Conservation (phyloP, 2,888 invertebrate genomes). For the Allophyes oxyacanthae region DNA sequence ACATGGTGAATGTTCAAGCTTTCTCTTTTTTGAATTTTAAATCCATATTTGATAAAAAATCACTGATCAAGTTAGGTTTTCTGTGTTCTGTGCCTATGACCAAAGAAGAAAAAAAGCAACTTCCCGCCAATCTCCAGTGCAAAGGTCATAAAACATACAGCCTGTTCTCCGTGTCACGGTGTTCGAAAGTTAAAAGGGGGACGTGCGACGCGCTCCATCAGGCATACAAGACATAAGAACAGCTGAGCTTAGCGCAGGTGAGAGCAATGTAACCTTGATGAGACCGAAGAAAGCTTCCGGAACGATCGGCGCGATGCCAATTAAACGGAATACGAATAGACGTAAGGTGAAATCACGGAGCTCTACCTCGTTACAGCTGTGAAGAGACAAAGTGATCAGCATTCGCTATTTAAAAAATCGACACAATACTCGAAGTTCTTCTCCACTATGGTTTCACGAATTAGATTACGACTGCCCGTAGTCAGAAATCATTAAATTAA, state of each 20-base stretch:
- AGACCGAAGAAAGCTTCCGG: slow-evolving; percentile 81
- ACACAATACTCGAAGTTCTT: slow-evolving; percentile 2
- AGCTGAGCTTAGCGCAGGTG: slow-evolving; percentile 67
- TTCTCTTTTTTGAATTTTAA: slow-evolving; percentile 36
- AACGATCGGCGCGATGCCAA: slow-evolving; percentile 73
- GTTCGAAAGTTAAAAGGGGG: slow-evolving; percentile 72
- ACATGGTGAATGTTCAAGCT: slow-evolving; percentile 17
- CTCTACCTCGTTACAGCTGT: slow-evolving; percentile 52
- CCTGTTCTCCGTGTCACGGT: slow-evolving; percentile 10
- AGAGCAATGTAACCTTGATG: slow-evolving; percentile 81
- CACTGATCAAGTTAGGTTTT: too few species aligned
- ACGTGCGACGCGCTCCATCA: slow-evolving; percentile 65
- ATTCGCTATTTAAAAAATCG: slow-evolving; percentile 42
- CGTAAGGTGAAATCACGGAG: slow-evolving; percentile 69
- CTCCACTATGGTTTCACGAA: too few species aligned
- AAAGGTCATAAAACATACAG: slow-evolving; percentile 26
- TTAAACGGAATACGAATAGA: slow-evolving; percentile 74
- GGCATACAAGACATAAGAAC: slow-evolving; percentile 55
- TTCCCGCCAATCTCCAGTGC: background rate
- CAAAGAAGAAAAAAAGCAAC: background rate
- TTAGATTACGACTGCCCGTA: too few species aligned
- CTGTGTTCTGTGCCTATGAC: too few species aligned
- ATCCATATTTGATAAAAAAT: slow-evolving; percentile 10
- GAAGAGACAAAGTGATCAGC: slow-evolving; percentile 47
- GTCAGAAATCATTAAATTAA: slow-evolving; percentile 35